A percentile compares a stretch with the other conserved stretches of the same genome.
Evolutionary conservation across 2,797 vertebrate species (phyloP).

Genomic region (Columba guinea): DNA sequence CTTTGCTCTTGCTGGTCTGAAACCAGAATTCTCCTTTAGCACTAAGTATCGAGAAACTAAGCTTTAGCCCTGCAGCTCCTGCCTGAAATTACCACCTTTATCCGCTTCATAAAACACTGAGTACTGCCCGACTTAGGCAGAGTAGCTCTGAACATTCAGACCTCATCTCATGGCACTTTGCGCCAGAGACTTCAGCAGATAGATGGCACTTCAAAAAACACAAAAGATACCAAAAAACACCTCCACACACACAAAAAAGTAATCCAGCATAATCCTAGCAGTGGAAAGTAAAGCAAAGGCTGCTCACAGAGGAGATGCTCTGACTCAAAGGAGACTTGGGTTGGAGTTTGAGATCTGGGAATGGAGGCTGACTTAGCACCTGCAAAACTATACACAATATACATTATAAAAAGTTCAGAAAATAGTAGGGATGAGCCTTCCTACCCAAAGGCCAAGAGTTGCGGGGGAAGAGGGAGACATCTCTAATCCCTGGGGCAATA

Average conservation of each 20-base stretch:
- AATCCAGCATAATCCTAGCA: neutral
- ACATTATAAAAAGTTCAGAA: neutral
- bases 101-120: neutral
- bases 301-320: neutral
- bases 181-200: neutral
- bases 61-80: neutral
- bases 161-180: neutral
- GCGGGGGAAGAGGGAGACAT: neutral
- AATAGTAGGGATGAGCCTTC: neutral
- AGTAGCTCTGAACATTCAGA: rapidly evolving
- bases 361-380: neutral
- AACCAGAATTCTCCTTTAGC: neutral
- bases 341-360: neutral
- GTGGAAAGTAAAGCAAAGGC: neutral
- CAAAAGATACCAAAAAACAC: too few species aligned
- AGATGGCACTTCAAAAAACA: neutral
- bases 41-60: neutral
- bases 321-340: neutral
- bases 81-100: neutral
- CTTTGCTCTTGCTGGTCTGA: neutral
- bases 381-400: neutral
- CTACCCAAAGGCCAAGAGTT: neutral
- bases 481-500: neutral
- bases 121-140: rapidly evolving
- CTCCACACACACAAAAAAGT: neutral